Percentiles rank a stretch among this genome's conserved stretches.
These are phyloP conservation scores for Chaunax sp. DNA, from an alignment of 2,797 vertebrate species.

Conservation along the genomic window DNA sequence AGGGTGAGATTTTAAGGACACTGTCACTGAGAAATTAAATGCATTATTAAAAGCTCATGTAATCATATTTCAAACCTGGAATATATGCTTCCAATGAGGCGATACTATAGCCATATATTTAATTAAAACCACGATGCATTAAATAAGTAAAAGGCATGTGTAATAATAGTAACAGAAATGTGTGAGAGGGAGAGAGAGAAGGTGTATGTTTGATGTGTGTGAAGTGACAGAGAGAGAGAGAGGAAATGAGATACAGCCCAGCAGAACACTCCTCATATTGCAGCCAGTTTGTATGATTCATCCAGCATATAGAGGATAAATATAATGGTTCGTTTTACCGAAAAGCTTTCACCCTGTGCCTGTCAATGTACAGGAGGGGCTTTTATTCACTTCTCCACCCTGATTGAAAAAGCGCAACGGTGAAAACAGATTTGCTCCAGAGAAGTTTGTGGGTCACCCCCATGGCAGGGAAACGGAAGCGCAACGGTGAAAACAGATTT, in stretches of 20 bases:
- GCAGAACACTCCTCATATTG: slow-evolving; percentile 4
- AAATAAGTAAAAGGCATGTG: slow-evolving; percentile 45
- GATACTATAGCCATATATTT: slow-evolving; percentile 29
- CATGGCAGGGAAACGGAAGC: no score
- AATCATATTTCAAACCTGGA: background rate
- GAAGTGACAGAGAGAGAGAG: background rate
- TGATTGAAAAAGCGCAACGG: no score
- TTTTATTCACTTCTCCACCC: no score
- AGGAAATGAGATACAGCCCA: slow-evolving; percentile 22
- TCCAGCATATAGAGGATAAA: slow-evolving; percentile 25
- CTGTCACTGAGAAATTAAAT: background rate
- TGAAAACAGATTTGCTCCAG: no score
- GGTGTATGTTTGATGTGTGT: slow-evolving; percentile 15
- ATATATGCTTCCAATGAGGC: background rate
- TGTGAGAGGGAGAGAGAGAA: slow-evolving; percentile 11
- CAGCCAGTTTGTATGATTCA: slow-evolving; percentile 34
- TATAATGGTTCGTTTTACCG: no score
- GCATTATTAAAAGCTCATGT: background rate
- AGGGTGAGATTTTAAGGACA: slow-evolving; percentile 25
- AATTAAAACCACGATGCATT: slow-evolving; percentile 35
- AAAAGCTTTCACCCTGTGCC: no score
- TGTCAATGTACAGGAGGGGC: no score
- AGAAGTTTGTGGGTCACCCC: no score
- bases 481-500: no score
- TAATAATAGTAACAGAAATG: slow-evolving; percentile 44